Evolutionary conservation across 2,113 vertebrate species (phyloP).

Genomic region (Oncorhynchus masou): DNA sequence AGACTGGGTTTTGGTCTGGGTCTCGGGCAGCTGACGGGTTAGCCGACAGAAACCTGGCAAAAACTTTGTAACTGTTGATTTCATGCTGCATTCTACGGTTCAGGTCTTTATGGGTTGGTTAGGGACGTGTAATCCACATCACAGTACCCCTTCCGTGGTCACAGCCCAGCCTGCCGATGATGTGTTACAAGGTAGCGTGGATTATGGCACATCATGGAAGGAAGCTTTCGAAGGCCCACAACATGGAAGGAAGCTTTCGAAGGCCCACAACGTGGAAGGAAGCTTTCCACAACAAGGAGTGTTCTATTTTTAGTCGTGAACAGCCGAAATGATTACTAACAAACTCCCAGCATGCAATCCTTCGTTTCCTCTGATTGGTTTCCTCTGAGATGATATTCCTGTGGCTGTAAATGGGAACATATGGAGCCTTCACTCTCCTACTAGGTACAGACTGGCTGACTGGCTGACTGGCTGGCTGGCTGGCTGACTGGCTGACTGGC

Average conservation of each 20-base stretch:
- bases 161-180: neutral
- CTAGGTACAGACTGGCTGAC: conserved; percentile 18
- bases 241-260: conserved; percentile 29
- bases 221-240: conserved; percentile 8
- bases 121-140: conserved; percentile 49
- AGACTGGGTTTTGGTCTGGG: conserved; percentile 7
- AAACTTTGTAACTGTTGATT: conserved; percentile 48
- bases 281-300: conserved; percentile 34
- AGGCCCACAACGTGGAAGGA: too few relatives aligned
- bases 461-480: too few relatives aligned
- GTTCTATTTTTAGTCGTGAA: conserved; percentile 35
- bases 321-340: conserved; percentile 38
- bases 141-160: neutral
- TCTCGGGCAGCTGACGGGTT: conserved; percentile 17
- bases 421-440: conserved; percentile 33
- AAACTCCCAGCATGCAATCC: conserved; percentile 5
- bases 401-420: conserved; percentile 44
- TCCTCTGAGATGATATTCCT: conserved; percentile 18
- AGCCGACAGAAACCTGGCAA: conserved; percentile 2
- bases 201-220: conserved; percentile 46
- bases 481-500: too few relatives aligned
- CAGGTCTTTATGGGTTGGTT: conserved; percentile 41
- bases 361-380: conserved; percentile 15
- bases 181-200: conserved; percentile 14
- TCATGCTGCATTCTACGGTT: conserved; percentile 52